A percentile compares a stretch with the other conserved stretches of the same genome.
Evolutionary conservation across 2,888 invertebrate genomes (phyloP).

Genomic region (Philereme vetulata): DNA sequence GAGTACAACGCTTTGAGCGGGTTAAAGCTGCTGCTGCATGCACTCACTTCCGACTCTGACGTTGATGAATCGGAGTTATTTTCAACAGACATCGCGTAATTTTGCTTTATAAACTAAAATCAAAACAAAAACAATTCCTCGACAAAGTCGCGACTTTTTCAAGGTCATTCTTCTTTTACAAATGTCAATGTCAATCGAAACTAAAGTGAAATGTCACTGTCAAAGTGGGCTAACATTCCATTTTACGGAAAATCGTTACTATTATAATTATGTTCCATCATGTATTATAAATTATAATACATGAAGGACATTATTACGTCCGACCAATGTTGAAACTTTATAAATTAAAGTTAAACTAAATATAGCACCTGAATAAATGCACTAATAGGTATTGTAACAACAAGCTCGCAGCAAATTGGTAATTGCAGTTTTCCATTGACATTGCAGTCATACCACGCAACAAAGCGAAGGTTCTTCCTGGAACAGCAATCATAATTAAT

Average conservation of each 20-base stretch:
- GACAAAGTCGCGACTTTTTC: conserved; percentile 2
- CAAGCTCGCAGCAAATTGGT: conserved; percentile 36
- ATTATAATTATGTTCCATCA: too few relatives aligned
- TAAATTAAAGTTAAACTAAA: too few relatives aligned
- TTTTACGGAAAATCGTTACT: conserved; percentile 24
- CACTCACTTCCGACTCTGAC: conserved; percentile 72
- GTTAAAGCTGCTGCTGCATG: conserved; percentile 84
- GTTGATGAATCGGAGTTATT: conserved; percentile 65
- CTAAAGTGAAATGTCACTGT: conserved; percentile 19
- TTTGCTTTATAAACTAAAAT: conserved; percentile 4
- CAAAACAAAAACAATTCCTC: conserved; percentile 30
- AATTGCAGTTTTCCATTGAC: conserved; percentile 48
- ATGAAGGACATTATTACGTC: too few relatives aligned
- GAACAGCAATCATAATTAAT: conserved; percentile 39
- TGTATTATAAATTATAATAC: too few relatives aligned
- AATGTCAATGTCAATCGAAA: conserved; percentile 4
- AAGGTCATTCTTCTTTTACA: background rate
- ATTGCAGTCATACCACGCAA: conserved; percentile 57
- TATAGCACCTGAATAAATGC: too few relatives aligned
- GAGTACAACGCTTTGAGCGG: conserved; percentile 88
- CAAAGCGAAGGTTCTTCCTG: conserved; percentile 75
- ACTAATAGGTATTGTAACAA: conserved; percentile 6
- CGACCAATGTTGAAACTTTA: too few relatives aligned
- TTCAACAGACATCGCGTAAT: conserved; percentile 54
- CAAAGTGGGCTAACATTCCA: conserved; percentile 36